Evolutionary conservation across 2,797 vertebrate species (phyloP), one percentile per base, ranked within the genome.

Genomic region (Gambelia wislizenii): DNA sequence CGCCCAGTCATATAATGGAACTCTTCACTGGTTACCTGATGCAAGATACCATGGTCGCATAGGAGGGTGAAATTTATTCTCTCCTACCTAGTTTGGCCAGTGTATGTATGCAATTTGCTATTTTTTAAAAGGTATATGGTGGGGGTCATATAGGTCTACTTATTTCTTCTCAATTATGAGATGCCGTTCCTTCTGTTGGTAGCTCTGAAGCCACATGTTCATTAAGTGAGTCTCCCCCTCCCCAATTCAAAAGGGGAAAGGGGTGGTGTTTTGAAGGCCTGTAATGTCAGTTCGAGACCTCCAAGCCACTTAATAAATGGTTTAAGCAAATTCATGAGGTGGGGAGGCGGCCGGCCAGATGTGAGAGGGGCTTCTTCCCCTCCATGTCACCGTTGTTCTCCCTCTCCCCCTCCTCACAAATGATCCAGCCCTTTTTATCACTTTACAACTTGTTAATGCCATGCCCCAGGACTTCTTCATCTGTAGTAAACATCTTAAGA

Each of bases 401-500:
- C 42, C 3, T 47, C 4, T 18, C 22, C 20, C 47, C 20, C 83
- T 9, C 3, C 4, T 10, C 9, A 56, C 36, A 59, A 27, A 49
- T 98, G 98, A 98, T 98, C 98, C 98, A 98, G 98, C 98, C 95
- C 96, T 97, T 98, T 97, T 97, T 98, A 98, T 98, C 98, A 97
- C 97, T 98, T 98, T 98, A 97, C 98, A 98, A 98, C 98, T 98
- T 98, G 97, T 98, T 98, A 97, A 98, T 98, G 98, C 98, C 97
- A 98, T 98, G 97, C 98, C 98, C 97, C 96, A 94, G 98, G 98
- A 98, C 98, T 98, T 98, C 98, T 98, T 98, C 98, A 97, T 98
- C 98, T 98, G 98, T 98, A 98, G 98, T 99, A 99, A 99, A 99
- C 98, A 98, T 99, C 98, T 98, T 98, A 98, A 98, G 98, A 97